Base-by-base conservation (phyloP, 2,888 invertebrate species). In the Stenchaetothrips biformis region DNA sequence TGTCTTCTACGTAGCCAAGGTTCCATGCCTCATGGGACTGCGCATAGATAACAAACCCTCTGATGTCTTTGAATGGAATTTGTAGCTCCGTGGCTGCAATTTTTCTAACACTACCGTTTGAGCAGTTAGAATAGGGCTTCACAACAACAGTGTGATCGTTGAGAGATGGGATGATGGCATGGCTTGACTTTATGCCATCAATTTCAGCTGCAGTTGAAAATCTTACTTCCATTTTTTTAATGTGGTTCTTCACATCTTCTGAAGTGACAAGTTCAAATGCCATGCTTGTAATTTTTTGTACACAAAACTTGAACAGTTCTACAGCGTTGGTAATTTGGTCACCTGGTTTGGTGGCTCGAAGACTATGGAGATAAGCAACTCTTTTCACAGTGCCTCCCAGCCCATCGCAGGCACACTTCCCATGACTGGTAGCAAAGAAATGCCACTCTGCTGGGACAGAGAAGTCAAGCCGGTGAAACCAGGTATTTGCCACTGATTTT, bases 401-500 rank as follows among this genome's bases (percentile, higher is more conserved):
- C n/a, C 62, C 62, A 62, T 62, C 62, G 11, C 62, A 62, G 7
- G 62, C 62, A 62, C 62, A 62, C 18, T 62, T 62, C 18, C 62
- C 62, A 9, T 62, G n/a, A n/a, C 62, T 62, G 4, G 62, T 62
- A n/a, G 62, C 62, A 62, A 62, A 62, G 18, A 62, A 62, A 62
- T 62, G 62, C 62, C 62, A 62, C n/a, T 62, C 62, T n/a, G 62
- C 62, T n/a, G 62, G 18, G 62, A 62, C 62, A n/a, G 13, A 9
- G 18, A 62, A 62, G 18, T 62, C 62, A n/a, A 18, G 2, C 62
- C 18, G n/a, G 53, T 84, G 83, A 79, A 82, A 80, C 25, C 81
- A 81, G 2, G 84, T 78, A 62, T 84, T 84, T 4, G 74, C 7
- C 27, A 84, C 82, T 77, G 83, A 83, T 79, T 83, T 84, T 49